Conservation (phyloP, 2,797 vertebrate species). For the Tiaroga cobitis region DNA sequence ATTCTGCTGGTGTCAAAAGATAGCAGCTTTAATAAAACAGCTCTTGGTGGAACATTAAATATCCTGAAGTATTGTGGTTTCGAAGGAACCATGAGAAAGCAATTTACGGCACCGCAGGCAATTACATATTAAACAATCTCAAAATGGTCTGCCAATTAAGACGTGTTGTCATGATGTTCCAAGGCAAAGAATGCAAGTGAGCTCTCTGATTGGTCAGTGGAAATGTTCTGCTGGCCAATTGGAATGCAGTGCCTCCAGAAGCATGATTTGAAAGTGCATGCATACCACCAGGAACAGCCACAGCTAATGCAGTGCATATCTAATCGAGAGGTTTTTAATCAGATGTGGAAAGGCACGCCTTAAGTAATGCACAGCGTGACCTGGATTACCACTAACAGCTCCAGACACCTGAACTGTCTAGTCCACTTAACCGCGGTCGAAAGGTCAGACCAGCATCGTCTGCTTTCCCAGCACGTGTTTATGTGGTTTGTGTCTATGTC, state of each 20-base stretch:
- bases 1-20: constrained; percentile 4
- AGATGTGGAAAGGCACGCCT: constrained; percentile 48
- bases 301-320: constrained; percentile 64
- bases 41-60: constrained; percentile 35
- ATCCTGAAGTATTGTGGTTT: constrained; percentile 48
- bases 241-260: constrained; percentile 31
- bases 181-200: constrained; percentile 43
- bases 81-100: constrained; percentile 60
- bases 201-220: constrained; percentile 52
- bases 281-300: constrained; percentile 43
- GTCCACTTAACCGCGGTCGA: constrained; percentile 30
- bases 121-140: constrained; percentile 65
- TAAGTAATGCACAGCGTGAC: constrained; percentile 48
- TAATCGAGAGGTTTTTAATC: constrained; percentile 64
- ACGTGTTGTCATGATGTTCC: constrained; percentile 56
- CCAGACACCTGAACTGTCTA: constrained; percentile 30
- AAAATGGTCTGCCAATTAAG: constrained; percentile 49
- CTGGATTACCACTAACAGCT: constrained; percentile 56
- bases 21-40: constrained; percentile 38
- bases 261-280: constrained; percentile 56
- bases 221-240: constrained; percentile 55
- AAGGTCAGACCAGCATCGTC: constrained; percentile 22
- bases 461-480: neutral
- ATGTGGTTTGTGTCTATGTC: neutral
- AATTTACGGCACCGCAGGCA: constrained; percentile 59